Conservation (phyloP, 2,888 invertebrate species). For the Sminthurinus aureus region DNA sequence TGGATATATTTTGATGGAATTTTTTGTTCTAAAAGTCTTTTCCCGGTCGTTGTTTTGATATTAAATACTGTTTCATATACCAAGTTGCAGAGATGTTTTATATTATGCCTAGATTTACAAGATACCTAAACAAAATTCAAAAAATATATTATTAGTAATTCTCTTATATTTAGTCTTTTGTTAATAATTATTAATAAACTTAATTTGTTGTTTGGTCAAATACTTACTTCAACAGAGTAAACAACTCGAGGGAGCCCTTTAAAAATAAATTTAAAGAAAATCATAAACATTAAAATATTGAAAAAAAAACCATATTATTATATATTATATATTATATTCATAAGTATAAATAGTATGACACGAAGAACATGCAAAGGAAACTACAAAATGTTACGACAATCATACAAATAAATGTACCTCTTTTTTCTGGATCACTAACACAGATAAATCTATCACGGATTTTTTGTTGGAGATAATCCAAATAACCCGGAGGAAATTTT, state of each 20-base stretch:
- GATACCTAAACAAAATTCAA: slow-evolving; percentile 50
- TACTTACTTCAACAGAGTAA: slow-evolving; percentile 88
- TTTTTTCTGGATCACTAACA: slow-evolving; percentile 94
- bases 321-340: too few species aligned
- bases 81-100: slow-evolving; percentile 86
- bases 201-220: too few species aligned
- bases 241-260: slow-evolving; percentile 84
- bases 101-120: slow-evolving; percentile 87
- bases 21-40: slow-evolving; percentile 88
- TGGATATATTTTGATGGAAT: slow-evolving; percentile 96
- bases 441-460: slow-evolving; percentile 88
- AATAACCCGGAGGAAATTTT: slow-evolving; percentile 66
- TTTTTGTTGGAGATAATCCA: slow-evolving; percentile 85
- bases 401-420: slow-evolving; percentile 64
- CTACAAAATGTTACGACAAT: too few species aligned
- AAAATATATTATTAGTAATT: neutral
- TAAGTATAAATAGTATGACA: too few species aligned
- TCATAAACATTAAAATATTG: too few species aligned
- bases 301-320: too few species aligned
- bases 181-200: too few species aligned
- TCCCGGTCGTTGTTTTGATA: slow-evolving; percentile 89
- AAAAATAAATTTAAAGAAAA: too few species aligned
- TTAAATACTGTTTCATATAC: slow-evolving; percentile 94
- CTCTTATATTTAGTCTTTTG: neutral
- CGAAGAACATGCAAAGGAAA: too few species aligned